Evolutionary conservation across 2,797 vertebrate species (phyloP).

Genomic region (Lacerta viridis): DNA sequence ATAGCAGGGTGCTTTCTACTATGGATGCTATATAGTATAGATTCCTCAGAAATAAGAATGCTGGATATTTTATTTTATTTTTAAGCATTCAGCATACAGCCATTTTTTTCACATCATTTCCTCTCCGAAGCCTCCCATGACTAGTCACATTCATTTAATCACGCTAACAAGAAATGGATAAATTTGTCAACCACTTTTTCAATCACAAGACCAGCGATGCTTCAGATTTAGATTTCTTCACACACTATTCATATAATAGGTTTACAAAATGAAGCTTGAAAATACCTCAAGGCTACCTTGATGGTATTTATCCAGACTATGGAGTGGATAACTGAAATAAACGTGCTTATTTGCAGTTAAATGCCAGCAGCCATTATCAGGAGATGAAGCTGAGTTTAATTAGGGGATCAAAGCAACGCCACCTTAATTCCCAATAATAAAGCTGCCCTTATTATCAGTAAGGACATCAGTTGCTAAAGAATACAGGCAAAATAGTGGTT

Average conservation of each 20-base stretch:
- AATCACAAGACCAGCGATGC: conserved; percentile 40
- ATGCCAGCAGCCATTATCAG: conserved; percentile 36
- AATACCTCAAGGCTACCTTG: conserved; percentile 52
- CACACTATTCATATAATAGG: conserved; percentile 11
- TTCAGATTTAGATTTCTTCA: conserved; percentile 64
- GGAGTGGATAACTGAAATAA: conserved; percentile 59
- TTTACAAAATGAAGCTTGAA: conserved; percentile 69
- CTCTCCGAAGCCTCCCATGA: conserved; percentile 44
- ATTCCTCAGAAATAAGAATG: conserved; percentile 28
- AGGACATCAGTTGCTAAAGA: neutral
- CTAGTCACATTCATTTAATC: conserved; percentile 47
- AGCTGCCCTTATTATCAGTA: neutral
- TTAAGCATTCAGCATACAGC: neutral
- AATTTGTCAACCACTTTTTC: conserved; percentile 55
- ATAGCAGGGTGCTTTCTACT: neutral
- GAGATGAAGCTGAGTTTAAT: conserved; percentile 28
- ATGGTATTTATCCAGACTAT: conserved; percentile 53
- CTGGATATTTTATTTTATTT: neutral
- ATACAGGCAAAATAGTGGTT: neutral
- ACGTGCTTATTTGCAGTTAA: conserved; percentile 27
- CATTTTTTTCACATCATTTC: conserved; percentile 32
- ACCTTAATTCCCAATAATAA: neutral
- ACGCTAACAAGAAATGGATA: conserved; percentile 47
- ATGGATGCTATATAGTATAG: neutral
- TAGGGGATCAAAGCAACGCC: neutral